Evolutionary conservation across 2,113 vertebrate species (phyloP), one percentile per base, ranked within the genome.

Genomic region (Picathartes gymnocephalus): DNA sequence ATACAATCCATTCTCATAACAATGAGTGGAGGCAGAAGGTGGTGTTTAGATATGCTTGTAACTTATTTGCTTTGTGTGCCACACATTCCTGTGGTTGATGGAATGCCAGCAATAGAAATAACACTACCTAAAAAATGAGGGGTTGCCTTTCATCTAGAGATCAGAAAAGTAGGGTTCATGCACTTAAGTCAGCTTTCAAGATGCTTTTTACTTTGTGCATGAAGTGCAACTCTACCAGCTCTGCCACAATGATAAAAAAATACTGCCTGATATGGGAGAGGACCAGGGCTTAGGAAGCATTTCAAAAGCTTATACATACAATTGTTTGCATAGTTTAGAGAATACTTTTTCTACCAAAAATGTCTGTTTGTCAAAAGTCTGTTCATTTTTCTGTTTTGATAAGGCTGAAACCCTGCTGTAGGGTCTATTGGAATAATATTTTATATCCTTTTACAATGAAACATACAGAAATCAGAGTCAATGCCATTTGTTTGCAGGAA

Each of bases 21-120:
- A 97, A 92, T 88, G 48, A 81, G 47, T 68, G 86, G 82, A 94
- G 93, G 88, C 82, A 90, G 93, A 96, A 96, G 93, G 88, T 92
- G 88, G 39, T 92, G 90, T 94, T 93, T 83, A 93, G 95, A 96
- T 94, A 92, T 71, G 74, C 72, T 82, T 65, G 48, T 81, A 90
- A 92, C 81, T 91, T 86, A 64, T 21, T 96, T 88, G 72, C 57
- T 95, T 90, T 95, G 82, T 93, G 77, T 90, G 88, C 92, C 86
- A 93, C 85, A 56, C 92, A 95, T 97, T 96, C 93, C 76, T 88
- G 86, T 86, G 93, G 90, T 71, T 94, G 86, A 83, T 1, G 8
- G 82, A 87, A 86, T 92, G 88, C 93, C 89, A 95, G 74, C 81
- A 76, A 91, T 61, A 95, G 91, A 92, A 95, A 92, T 92, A 93